Percentiles rank a stretch among this genome's conserved stretches.
phyloP scores from a whole-genome alignment of 2,888 invertebrate species.

The Vanessa cardui region DNA sequence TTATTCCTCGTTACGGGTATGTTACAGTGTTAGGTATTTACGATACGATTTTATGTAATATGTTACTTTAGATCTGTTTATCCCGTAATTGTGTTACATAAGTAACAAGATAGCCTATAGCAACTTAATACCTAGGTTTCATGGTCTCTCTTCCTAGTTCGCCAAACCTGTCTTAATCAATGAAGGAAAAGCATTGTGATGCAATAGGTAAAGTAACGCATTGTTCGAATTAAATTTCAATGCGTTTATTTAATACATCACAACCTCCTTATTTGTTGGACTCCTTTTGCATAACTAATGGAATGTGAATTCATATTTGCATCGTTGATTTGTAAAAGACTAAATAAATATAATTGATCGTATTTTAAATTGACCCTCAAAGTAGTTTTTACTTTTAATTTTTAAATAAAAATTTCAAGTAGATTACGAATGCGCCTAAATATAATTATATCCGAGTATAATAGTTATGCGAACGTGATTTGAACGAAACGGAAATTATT shows the following conservation, averaged over 20 bases:
- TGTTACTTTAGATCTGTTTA: slow-evolving; percentile 23
- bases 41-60: slow-evolving; percentile 36
- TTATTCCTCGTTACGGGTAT: slow-evolving; percentile 16
- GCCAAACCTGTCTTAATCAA: slow-evolving; percentile 47
- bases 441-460: not conserved
- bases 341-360: too few relatives aligned
- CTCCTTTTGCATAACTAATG: too few relatives aligned
- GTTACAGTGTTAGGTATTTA: slow-evolving; percentile 18
- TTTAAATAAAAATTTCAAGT: not conserved
- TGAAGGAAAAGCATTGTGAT: slow-evolving; percentile 59
- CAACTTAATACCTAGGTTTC: slow-evolving; percentile 48
- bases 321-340: too few relatives aligned
- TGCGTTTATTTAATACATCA: not conserved
- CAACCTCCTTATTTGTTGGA: not conserved
- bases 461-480: not conserved
- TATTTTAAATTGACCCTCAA: too few relatives aligned
- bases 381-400: too few relatives aligned
- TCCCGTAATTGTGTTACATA: slow-evolving; percentile 41
- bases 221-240: slow-evolving; percentile 9
- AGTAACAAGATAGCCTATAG: slow-evolving; percentile 37
- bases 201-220: slow-evolving; percentile 45
- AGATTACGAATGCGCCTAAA: not conserved
- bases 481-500: slow-evolving; percentile 8
- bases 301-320: too few relatives aligned
- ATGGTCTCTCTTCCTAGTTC: slow-evolving; percentile 60